phyloP scores from a whole-genome alignment of 2,797 vertebrate species.

The Gorsachius magnificus region DNA sequence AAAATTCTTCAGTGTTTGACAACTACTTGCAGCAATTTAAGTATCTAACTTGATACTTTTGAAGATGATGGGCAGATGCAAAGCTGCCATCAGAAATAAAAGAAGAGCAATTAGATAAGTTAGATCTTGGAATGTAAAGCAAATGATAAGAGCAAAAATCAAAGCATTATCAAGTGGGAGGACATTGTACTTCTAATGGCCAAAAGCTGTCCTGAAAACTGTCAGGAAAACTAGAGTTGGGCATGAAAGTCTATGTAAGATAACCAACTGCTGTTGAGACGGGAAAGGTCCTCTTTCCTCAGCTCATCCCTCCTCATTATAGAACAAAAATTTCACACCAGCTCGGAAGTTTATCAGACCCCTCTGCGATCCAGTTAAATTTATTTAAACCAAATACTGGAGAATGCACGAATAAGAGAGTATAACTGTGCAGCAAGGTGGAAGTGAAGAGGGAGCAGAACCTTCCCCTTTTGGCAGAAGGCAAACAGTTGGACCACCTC shows the following conservation, averaged over 20 bases:
- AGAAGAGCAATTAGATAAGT: neutral
- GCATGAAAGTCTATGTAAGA: neutral
- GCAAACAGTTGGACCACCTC: neutral
- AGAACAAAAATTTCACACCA: neutral
- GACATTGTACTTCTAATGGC: accelerated
- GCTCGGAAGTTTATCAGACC: neutral
- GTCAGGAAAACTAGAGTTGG: neutral
- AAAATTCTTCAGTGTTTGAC: neutral
- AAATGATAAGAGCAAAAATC: neutral
- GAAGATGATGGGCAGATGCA: neutral
- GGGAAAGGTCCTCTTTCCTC: neutral
- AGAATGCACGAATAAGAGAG: neutral
- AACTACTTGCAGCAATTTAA: neutral
- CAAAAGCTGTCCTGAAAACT: neutral
- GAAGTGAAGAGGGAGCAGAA: neutral
- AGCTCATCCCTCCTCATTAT: neutral
- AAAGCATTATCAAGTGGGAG: neutral
- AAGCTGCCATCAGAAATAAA: neutral
- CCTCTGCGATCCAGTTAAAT: neutral
- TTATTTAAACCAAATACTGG: neutral
- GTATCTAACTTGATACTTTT: neutral
- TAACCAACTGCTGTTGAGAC: neutral
- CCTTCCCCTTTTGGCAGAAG: neutral
- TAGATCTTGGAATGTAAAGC: neutral
- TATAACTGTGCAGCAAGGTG: neutral